These are phyloP conservation scores for Tuberolachnus salignus DNA, from an alignment of 2,888 invertebrate species.

Conservation along the genomic window DNA sequence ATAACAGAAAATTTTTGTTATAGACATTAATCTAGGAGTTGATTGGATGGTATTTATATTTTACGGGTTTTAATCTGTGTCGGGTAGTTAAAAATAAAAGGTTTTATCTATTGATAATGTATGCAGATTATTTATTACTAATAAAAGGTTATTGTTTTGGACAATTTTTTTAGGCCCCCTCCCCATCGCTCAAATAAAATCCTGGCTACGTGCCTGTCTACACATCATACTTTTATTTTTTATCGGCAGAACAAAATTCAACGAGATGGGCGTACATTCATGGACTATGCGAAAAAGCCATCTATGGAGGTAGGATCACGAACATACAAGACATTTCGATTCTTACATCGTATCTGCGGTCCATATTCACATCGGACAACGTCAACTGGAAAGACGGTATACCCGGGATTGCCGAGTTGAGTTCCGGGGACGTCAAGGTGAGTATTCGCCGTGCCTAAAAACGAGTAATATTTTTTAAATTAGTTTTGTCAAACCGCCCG, in stretches of 20 bases:
- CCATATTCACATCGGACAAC: slow-evolving; percentile 68
- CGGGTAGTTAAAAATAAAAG: too few species aligned
- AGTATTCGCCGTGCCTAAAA: not conserved
- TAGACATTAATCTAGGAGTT: too few species aligned
- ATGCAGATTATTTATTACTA: too few species aligned
- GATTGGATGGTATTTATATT: too few species aligned
- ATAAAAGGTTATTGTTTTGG: too few species aligned
- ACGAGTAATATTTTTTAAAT: not conserved
- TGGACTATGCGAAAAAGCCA: slow-evolving; percentile 77
- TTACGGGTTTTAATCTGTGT: too few species aligned
- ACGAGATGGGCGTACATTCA: slow-evolving; percentile 77
- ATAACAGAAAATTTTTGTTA: too few species aligned
- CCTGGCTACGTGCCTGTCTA: too few species aligned
- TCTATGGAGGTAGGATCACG: slow-evolving; percentile 87
- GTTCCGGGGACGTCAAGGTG: slow-evolving; percentile 66
- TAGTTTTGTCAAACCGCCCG: too few species aligned
- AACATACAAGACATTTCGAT: slow-evolving; percentile 75
- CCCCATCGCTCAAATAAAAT: too few species aligned
- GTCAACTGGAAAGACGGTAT: slow-evolving; percentile 69
- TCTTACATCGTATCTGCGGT: slow-evolving; percentile 71
- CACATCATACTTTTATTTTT: not conserved
- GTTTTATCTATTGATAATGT: too few species aligned
- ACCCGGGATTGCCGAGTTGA: slow-evolving; percentile 65
- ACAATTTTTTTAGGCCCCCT: too few species aligned
- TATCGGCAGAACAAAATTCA: slow-evolving; percentile 58